These are phyloP conservation scores for Camelus bactrianus DNA, from an alignment of 2,113 vertebrate species.

Conservation along the genomic window DNA sequence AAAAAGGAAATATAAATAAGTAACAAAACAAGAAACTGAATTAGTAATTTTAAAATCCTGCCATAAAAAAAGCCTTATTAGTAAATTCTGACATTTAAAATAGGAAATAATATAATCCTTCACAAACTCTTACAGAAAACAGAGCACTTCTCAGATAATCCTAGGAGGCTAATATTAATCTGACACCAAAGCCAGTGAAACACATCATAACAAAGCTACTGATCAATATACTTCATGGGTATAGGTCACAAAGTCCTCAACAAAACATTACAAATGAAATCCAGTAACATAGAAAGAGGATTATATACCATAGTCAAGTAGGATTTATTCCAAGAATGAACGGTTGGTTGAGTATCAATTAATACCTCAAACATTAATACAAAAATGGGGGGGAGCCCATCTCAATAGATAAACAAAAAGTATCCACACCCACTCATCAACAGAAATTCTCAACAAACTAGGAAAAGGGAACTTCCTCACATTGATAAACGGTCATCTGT, in stretches of 20 bases:
- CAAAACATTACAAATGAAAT: background rate
- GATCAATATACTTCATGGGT: background rate
- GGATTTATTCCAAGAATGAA: background rate
- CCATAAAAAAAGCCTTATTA: background rate
- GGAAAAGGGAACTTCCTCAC: background rate
- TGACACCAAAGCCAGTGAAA: background rate
- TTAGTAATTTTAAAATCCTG: background rate
- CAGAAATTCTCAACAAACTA: background rate
- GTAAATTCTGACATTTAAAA: background rate
- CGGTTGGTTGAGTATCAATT: background rate
- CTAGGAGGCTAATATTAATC: background rate
- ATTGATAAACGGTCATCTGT: background rate
- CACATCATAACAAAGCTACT: background rate
- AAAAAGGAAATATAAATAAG: background rate
- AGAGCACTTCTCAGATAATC: background rate
- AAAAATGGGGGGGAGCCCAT: background rate
- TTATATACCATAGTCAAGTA: background rate
- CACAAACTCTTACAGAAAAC: background rate
- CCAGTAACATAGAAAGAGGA: background rate
- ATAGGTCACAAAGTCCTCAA: background rate
- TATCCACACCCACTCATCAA: background rate
- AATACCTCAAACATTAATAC: background rate
- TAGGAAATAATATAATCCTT: background rate
- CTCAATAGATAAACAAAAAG: background rate
- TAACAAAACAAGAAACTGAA: background rate